Evolutionary conservation across 2,113 vertebrate genomes (phyloP).

Genomic region (Perca flavescens): DNA sequence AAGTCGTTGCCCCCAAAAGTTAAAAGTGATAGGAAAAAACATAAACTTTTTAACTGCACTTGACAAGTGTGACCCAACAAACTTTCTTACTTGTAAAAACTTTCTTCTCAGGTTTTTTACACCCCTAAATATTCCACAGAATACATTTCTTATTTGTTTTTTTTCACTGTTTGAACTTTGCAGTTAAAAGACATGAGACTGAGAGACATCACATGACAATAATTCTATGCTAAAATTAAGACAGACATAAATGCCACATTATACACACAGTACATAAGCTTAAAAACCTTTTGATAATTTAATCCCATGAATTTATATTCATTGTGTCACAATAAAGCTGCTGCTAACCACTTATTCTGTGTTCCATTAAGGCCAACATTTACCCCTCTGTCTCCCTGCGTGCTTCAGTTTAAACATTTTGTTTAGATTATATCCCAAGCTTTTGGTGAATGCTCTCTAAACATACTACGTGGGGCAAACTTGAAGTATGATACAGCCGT

Average conservation of each 20-base stretch:
- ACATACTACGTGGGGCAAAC: not conserved
- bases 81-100: not conserved
- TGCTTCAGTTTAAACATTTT: constrained; percentile 11
- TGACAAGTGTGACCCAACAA: not conserved
- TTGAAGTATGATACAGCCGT: not conserved
- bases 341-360: not conserved
- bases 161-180: not conserved
- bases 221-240: not conserved
- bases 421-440: constrained; percentile 7
- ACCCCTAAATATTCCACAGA: not conserved
- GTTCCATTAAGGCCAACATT: not conserved
- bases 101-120: not conserved
- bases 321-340: constrained; percentile 19
- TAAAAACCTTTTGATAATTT: constrained; percentile 12
- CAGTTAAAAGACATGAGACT: not conserved
- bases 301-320: not conserved
- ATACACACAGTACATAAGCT: not conserved
- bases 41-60: not conserved
- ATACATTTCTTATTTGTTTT: not conserved
- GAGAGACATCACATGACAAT: constrained; percentile 2
- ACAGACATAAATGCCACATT: not conserved
- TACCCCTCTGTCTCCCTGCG: not conserved
- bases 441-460: not conserved
- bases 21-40: not conserved
- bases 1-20: not conserved